Evolutionary conservation across 2,888 invertebrate species (phyloP), one percentile per base, ranked within the genome.

Genomic region (Rhorus exstirpatorius): DNA sequence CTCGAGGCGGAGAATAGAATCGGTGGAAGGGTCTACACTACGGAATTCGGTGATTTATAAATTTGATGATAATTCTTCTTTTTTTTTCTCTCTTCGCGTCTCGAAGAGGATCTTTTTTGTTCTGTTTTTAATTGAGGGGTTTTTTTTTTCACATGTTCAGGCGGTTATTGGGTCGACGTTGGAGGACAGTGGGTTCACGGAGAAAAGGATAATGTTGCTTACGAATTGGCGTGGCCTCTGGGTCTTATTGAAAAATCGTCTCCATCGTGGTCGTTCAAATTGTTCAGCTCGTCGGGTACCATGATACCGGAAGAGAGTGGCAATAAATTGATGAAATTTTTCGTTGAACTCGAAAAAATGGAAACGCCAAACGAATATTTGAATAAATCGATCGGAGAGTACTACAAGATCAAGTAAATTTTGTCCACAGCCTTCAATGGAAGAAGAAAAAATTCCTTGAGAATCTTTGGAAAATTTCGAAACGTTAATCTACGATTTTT

Each of bases 1-100:
- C 90, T 93, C 85, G 95, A 93, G 90, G 93, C 92, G 38, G 93
- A 94, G 88, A 86, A 92, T 70, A 88, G 94, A 83, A 92, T 94
- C 80, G 94, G 94, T 1, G 94, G 94, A 12, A 88, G 94, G 51
- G 86, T 94, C 44, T 83, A 91, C 14, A 93, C 93, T 0, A 85
- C 89, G 1, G 75, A 86, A 51, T 93, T 93, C 75, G 93, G 94
- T 94, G 86, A 90, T 86, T 82, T 71, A n/a, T 38, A 24, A 1
- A 2, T 19, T 12, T 24, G 1, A 26, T 24, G 10, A n/a, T n/a
- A 26, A n/a, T 17, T 17, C 10, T 8, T 44, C 3, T n/a, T 6
- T 10, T 0, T 44, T 26, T 14, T 26, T 1, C 14, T 49, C 7
- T 46, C 7, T 14, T 44, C 1, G 6, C 24, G 1, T 44, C 0